These are phyloP conservation scores for Drosophila ananassae DNA, from an alignment of 1,140 invertebrate species.

Conservation along the genomic window DNA sequence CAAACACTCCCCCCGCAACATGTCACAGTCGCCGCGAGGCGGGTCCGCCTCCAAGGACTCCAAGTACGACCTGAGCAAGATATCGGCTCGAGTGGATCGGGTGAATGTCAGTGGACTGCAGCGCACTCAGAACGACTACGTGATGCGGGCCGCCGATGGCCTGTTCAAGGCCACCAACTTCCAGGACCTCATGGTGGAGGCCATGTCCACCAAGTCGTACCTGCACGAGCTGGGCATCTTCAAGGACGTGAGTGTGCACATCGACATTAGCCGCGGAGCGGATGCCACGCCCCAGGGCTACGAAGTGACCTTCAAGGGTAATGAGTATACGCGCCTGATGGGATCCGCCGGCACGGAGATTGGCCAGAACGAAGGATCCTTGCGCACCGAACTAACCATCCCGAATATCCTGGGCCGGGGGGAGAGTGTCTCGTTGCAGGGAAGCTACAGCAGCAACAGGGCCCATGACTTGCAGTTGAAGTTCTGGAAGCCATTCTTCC, in stretches of 20 bases:
- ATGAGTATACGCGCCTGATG: conserved; percentile 72
- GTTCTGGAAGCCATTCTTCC: conserved; percentile 83
- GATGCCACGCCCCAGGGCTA: conserved; percentile 80
- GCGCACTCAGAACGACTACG: conserved; percentile 82
- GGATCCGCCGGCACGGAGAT: conserved; percentile 82
- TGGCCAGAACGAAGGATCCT: conserved; percentile 80
- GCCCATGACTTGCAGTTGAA: conserved; percentile 79
- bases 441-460: conserved; percentile 76
- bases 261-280: conserved; percentile 72
- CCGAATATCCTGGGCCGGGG: conserved; percentile 80
- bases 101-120: conserved; percentile 77
- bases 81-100: conserved; percentile 74
- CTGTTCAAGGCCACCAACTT: conserved; percentile 80
- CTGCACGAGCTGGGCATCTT: conserved; percentile 81
- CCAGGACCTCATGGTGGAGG: conserved; percentile 79
- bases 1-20: conserved; percentile 13
- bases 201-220: conserved; percentile 76
- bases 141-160: conserved; percentile 70
- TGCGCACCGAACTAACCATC: conserved; percentile 74
- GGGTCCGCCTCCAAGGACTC: conserved; percentile 51
- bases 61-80: conserved; percentile 67
- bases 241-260: conserved; percentile 77
- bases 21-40: conserved; percentile 42
- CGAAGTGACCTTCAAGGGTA: conserved; percentile 76
- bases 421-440: conserved; percentile 78